Conservation (phyloP, 2,797 vertebrate species). For the Fistularia commersonii region DNA sequence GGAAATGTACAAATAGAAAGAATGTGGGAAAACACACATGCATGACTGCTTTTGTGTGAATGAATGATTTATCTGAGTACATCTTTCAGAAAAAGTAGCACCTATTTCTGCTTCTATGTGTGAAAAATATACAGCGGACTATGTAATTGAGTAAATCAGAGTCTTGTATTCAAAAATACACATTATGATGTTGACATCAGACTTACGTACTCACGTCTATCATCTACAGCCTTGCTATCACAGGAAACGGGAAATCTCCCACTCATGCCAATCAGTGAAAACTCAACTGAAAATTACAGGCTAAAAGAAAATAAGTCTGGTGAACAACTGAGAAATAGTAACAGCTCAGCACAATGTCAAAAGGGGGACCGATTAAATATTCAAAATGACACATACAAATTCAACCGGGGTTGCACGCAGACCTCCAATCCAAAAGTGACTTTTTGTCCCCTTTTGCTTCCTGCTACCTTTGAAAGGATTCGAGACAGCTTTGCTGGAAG, state of each 20-base stretch:
- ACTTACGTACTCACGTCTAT: slow-evolving; percentile 11
- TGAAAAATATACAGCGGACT: too few relatives aligned
- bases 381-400: background rate
- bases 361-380: slow-evolving; percentile 3
- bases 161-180: slow-evolving; percentile 6
- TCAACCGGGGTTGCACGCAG: slow-evolving; percentile 2
- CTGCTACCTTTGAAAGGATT: slow-evolving; percentile 20
- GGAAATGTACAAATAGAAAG: slow-evolving; percentile 32
- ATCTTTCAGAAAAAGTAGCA: too few relatives aligned
- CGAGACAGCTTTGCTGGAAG: slow-evolving; percentile 19
- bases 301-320: slow-evolving; percentile 40
- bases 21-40: slow-evolving; percentile 3
- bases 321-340: slow-evolving; percentile 44
- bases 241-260: slow-evolving; percentile 24
- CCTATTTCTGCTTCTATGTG: too few relatives aligned
- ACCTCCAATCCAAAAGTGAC: slow-evolving; percentile 17
- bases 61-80: too few relatives aligned
- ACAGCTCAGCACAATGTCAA: slow-evolving; percentile 38
- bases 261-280: slow-evolving; percentile 19
- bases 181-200: slow-evolving; percentile 30
- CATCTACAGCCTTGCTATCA: slow-evolving; percentile 16
- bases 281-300: slow-evolving; percentile 35
- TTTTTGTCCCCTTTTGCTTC: slow-evolving; percentile 20
- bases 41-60: slow-evolving; percentile 2
- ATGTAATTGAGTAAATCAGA: slow-evolving; percentile 20